These are phyloP conservation scores for Eupeodes latifasciatus DNA, from an alignment of 2,888 invertebrate species.

Conservation along the genomic window DNA sequence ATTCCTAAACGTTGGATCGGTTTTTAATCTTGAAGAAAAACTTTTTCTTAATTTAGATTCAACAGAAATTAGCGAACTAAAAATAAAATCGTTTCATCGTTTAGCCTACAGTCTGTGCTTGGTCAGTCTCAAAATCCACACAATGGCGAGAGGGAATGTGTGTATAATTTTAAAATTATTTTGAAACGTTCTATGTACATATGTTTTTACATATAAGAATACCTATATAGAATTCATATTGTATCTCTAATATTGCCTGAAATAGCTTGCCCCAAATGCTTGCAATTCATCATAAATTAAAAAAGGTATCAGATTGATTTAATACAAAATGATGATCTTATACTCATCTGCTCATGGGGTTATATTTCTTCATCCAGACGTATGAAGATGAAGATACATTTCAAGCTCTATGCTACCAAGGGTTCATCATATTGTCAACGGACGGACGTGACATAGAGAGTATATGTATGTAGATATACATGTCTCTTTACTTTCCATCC, in stretches of 20 bases:
- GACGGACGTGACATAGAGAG: slow-evolving; percentile 23
- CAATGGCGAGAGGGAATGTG: neutral
- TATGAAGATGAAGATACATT: slow-evolving; percentile 27
- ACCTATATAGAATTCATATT: neutral
- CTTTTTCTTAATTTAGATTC: slow-evolving; percentile 55
- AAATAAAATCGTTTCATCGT: slow-evolving; percentile 26
- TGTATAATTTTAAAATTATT: slow-evolving; percentile 28
- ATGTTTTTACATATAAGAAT: too few species aligned
- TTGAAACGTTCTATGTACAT: neutral
- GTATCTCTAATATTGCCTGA: neutral
- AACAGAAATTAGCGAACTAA: slow-evolving; percentile 33
- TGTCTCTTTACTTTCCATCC: slow-evolving; percentile 44
- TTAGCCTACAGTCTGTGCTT: slow-evolving; percentile 12
- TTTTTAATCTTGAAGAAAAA: slow-evolving; percentile 30
- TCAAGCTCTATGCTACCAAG: slow-evolving; percentile 35
- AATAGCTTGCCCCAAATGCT: slow-evolving; percentile 49
- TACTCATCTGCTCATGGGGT: neutral
- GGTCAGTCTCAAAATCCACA: neutral
- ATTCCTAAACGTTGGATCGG: slow-evolving; percentile 8
- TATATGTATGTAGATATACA: slow-evolving; percentile 1
- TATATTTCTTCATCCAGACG: slow-evolving; percentile 29
- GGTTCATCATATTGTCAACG: slow-evolving; percentile 41
- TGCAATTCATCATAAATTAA: slow-evolving; percentile 41
- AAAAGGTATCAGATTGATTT: slow-evolving; percentile 51
- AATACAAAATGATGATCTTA: slow-evolving; percentile 32